Percentiles rank a stretch among this genome's conserved stretches.
phyloP scores from a whole-genome alignment of 2,797 vertebrate genomes.

The Sciaenops ocellatus region DNA sequence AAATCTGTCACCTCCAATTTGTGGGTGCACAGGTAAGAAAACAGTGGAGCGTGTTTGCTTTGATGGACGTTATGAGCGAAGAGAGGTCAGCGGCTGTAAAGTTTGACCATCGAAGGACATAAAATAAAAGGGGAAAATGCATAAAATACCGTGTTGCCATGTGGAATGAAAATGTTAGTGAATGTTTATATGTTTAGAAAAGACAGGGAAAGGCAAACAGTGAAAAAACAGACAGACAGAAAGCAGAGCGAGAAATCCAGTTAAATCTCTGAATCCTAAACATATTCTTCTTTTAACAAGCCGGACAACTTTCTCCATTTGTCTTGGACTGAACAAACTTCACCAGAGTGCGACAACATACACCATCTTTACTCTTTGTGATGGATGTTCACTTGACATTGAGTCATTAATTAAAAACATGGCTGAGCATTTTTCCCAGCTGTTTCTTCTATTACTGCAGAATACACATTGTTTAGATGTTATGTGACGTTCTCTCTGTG shows the following conservation, averaged over 20 bases:
- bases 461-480: slow-evolving; percentile 29
- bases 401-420: slow-evolving; percentile 17
- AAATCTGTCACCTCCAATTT: slow-evolving; percentile 68
- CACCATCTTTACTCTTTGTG: slow-evolving; percentile 3
- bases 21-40: slow-evolving; percentile 49
- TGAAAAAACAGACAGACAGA: background rate
- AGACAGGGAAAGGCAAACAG: background rate
- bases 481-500: slow-evolving; percentile 5
- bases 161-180: slow-evolving; percentile 23
- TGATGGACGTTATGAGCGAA: slow-evolving; percentile 46
- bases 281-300: background rate
- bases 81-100: slow-evolving; percentile 61
- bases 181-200: slow-evolving; percentile 40
- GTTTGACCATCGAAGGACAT: slow-evolving; percentile 44
- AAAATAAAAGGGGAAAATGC: slow-evolving; percentile 31
- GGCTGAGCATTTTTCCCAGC: slow-evolving; percentile 18
- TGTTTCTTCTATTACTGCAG: background rate
- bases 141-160: slow-evolving; percentile 13
- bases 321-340: slow-evolving; percentile 16
- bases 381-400: slow-evolving; percentile 16
- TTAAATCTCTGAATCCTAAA: background rate
- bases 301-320: background rate
- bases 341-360: background rate
- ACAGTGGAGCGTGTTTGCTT: slow-evolving; percentile 39
- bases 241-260: background rate